These are phyloP conservation scores for Galagoides demidoff DNA, from an alignment of 2,797 vertebrate species.

Conservation along the genomic window DNA sequence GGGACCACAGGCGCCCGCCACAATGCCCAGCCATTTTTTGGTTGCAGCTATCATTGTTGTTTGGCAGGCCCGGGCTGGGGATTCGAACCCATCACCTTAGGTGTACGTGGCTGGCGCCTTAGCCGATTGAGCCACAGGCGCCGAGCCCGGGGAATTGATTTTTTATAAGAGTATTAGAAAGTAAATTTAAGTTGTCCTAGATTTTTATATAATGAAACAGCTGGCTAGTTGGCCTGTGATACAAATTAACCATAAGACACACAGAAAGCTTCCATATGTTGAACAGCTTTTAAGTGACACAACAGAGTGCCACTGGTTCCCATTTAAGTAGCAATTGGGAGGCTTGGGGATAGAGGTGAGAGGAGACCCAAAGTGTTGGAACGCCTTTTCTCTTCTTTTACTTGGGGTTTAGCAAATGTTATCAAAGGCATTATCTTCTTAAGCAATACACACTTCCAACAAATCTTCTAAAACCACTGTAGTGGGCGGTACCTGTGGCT, in stretches of 20 bases:
- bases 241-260: not conserved
- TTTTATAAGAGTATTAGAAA: not conserved
- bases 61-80: no score
- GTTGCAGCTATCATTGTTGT: no score
- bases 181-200: not conserved
- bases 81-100: no score
- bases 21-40: no score
- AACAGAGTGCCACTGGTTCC: not conserved
- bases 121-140: no score
- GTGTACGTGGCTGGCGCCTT: no score
- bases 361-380: not conserved
- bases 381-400: not conserved
- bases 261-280: not conserved
- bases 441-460: not conserved
- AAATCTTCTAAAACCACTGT: not conserved
- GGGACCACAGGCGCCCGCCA: no score
- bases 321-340: not conserved
- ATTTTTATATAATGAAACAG: slow-evolving; percentile 10
- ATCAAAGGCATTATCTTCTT: not conserved
- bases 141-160: not conserved
- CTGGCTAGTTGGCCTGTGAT: not conserved
- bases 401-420: not conserved
- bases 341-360: not conserved
- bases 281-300: not conserved
- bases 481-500: not conserved